These are phyloP conservation scores for Tragelaphus scriptus DNA, from an alignment of 2,113 vertebrate genomes.

Conservation along the genomic window DNA sequence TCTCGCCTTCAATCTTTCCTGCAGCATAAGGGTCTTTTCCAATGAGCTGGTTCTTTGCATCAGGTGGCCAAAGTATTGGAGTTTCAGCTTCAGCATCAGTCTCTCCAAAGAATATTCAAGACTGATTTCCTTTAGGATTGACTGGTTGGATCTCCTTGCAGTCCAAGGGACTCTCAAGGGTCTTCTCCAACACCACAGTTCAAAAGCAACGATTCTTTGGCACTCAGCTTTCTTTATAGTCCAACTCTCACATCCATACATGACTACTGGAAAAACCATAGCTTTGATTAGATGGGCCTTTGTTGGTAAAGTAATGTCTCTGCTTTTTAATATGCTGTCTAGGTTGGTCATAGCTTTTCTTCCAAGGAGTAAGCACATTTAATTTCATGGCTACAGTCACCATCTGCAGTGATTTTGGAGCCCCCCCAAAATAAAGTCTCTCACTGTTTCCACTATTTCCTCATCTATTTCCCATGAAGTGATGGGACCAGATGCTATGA, in stretches of 20 bases:
- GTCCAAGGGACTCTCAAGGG: background rate
- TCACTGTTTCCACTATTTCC: background rate
- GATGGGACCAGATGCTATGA: background rate
- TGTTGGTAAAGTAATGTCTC: background rate
- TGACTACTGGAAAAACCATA: background rate
- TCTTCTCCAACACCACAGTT: background rate
- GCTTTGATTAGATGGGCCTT: background rate
- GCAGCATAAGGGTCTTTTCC: background rate
- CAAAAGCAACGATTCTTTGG: background rate
- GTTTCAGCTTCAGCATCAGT: background rate
- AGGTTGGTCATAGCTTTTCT: background rate
- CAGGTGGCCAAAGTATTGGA: background rate
- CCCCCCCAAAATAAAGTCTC: background rate
- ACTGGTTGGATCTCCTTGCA: background rate
- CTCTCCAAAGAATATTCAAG: background rate
- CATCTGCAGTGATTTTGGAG: background rate
- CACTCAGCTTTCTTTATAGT: background rate
- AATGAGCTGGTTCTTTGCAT: background rate
- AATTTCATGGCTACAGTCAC: background rate
- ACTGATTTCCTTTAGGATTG: background rate
- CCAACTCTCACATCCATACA: background rate
- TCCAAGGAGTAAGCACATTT: fast-evolving
- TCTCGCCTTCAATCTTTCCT: background rate
- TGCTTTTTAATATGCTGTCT: background rate
- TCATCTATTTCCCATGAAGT: background rate